Conservation (phyloP, 2,797 vertebrate species). For the Dromococcyx pavoninus region DNA sequence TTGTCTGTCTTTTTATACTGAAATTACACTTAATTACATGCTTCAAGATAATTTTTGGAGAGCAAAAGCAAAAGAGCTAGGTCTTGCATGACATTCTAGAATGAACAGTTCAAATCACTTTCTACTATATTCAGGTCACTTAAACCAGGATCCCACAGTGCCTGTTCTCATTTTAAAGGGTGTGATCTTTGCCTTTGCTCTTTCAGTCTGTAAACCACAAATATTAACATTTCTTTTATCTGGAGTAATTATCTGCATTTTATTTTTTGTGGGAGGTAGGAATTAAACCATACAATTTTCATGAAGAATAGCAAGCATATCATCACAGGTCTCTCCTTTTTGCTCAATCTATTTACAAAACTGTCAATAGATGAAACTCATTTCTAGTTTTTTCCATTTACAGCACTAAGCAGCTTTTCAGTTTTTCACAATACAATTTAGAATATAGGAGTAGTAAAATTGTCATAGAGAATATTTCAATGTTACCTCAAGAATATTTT, state of each 20-base stretch:
- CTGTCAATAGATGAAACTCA: background rate
- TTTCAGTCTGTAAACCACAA: background rate
- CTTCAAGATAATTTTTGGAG: background rate
- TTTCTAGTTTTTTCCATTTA: background rate
- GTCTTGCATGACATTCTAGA: background rate
- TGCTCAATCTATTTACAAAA: background rate
- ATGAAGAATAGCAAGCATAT: background rate
- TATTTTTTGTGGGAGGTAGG: background rate
- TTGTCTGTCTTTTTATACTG: background rate
- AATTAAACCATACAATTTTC: background rate
- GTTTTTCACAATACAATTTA: background rate
- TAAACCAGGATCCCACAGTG: background rate
- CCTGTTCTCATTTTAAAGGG: background rate
- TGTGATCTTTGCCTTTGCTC: background rate
- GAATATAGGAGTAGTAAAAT: background rate
- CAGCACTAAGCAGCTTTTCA: background rate
- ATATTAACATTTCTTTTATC: background rate
- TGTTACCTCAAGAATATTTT: background rate
- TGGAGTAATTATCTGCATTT: background rate
- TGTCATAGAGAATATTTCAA: background rate
- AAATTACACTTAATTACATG: background rate
- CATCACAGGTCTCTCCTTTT: fast-evolving
- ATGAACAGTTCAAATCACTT: background rate
- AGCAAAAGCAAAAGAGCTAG: background rate
- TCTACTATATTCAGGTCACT: background rate